A percentile compares a stretch with the other conserved stretches of the same genome.
These are phyloP conservation scores for Petrocephalus sullivani DNA, from an alignment of 2,797 vertebrate species.

Conservation along the genomic window DNA sequence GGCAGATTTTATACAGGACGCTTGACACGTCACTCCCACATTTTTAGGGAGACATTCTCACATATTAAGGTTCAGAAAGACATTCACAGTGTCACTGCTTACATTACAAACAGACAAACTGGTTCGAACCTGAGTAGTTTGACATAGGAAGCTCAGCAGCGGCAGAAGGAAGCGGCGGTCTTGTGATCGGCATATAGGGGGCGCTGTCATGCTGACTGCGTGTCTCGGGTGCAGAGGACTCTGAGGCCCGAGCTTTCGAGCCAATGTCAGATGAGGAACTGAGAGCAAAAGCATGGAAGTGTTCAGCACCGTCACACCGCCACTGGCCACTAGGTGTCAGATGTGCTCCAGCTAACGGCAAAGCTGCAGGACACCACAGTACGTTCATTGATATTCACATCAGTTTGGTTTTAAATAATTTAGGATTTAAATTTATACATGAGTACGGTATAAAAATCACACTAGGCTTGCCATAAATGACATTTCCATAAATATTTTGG, in stretches of 20 bases:
- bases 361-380: neutral
- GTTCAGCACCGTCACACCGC: neutral
- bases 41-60: neutral
- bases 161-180: conserved; percentile 72
- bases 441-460: conserved; percentile 37
- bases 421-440: conserved; percentile 54
- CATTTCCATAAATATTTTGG: conserved; percentile 12
- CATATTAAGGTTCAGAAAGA: neutral
- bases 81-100: neutral
- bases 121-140: conserved; percentile 85
- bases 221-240: conserved; percentile 71
- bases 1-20: neutral
- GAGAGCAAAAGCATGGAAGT: conserved; percentile 6
- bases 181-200: conserved; percentile 65
- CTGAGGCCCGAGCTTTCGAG: conserved; percentile 77
- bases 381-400: conserved; percentile 48
- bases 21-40: neutral
- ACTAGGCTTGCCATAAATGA: neutral
- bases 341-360: conserved; percentile 25
- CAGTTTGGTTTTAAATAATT: conserved; percentile 46
- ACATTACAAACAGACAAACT: neutral
- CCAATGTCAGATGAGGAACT: conserved; percentile 91
- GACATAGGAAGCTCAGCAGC: conserved; percentile 77
- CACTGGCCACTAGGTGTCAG: conserved; percentile 48
- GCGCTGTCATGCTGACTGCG: conserved; percentile 73